Conservation (phyloP, 2,888 invertebrate species). For the Acanthococcus lagerstroemiae region DNA sequence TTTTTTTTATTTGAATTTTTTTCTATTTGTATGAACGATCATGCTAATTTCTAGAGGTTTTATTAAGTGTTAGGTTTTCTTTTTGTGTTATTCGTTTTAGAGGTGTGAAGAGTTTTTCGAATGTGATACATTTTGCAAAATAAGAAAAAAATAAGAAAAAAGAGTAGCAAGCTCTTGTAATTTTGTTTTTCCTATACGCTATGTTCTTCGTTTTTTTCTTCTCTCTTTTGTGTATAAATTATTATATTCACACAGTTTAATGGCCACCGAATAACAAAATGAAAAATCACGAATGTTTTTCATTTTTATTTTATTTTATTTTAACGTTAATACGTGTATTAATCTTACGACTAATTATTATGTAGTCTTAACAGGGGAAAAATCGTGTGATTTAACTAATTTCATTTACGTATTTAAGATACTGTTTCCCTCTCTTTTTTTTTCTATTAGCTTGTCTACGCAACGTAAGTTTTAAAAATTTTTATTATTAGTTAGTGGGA, state of each 20-base stretch:
- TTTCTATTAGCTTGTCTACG: constrained; percentile 19
- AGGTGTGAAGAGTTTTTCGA: background rate
- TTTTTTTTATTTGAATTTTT: background rate
- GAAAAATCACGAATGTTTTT: too few species aligned
- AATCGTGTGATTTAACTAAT: too few species aligned
- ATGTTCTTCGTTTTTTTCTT: background rate
- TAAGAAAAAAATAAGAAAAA: background rate
- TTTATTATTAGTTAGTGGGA: constrained; percentile 18
- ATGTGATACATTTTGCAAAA: constrained; percentile 2
- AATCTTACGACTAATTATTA: too few species aligned
- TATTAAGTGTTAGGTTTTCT: background rate
- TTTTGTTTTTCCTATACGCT: background rate
- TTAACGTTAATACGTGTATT: too few species aligned
- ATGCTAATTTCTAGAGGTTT: background rate
- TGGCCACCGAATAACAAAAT: too few species aligned
- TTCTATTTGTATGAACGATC: background rate
- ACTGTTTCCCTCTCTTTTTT: background rate
- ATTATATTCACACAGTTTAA: too few species aligned
- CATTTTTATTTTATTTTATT: too few species aligned
- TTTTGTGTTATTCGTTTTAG: background rate
- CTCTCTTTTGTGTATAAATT: background rate
- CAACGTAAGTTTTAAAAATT: constrained; percentile 16
- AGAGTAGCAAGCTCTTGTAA: background rate
- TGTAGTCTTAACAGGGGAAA: too few species aligned
- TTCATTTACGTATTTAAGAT: background rate